Percentiles rank a stretch among this genome's conserved stretches.
Evolutionary conservation across 2,888 invertebrate genomes (phyloP).

Genomic region (Quadroppia sp.): DNA sequence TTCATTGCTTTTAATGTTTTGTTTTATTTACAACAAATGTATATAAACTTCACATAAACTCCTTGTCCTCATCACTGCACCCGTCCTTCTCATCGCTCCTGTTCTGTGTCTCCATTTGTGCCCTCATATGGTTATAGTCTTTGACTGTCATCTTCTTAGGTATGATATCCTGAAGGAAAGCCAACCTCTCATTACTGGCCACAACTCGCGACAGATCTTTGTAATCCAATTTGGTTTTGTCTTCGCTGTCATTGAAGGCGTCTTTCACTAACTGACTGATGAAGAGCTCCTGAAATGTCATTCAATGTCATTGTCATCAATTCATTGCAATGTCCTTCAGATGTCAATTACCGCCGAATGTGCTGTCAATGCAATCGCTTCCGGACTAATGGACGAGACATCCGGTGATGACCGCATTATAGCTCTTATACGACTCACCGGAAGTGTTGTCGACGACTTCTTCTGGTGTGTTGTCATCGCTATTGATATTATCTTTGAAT

Average conservation of each 20-base stretch:
- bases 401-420: constrained; percentile 38
- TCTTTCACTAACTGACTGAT: constrained; percentile 12
- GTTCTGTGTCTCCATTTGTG: too few relatives aligned
- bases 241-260: not conserved
- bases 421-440: constrained; percentile 4
- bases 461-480: too few relatives aligned
- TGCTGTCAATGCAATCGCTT: constrained; percentile 36
- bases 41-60: too few relatives aligned
- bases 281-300: constrained; percentile 39
- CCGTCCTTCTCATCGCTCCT: too few relatives aligned
- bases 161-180: constrained; percentile 27
- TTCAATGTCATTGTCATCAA: too few relatives aligned
- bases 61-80: too few relatives aligned
- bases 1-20: too few relatives aligned
- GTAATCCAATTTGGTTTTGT: constrained; percentile 4
- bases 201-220: constrained; percentile 7
- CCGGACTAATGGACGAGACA: constrained; percentile 28
- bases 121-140: not conserved
- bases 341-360: constrained; percentile 41
- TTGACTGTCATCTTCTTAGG: constrained; percentile 33
- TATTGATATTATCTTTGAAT: too few relatives aligned
- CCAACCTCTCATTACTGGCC: not conserved
- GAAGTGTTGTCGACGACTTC: too few relatives aligned
- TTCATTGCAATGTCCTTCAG: too few relatives aligned
- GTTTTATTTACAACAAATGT: too few relatives aligned